Evolutionary conservation across 2,888 invertebrate genomes (phyloP).

Genomic region (Lepetodrilus schrolli): DNA sequence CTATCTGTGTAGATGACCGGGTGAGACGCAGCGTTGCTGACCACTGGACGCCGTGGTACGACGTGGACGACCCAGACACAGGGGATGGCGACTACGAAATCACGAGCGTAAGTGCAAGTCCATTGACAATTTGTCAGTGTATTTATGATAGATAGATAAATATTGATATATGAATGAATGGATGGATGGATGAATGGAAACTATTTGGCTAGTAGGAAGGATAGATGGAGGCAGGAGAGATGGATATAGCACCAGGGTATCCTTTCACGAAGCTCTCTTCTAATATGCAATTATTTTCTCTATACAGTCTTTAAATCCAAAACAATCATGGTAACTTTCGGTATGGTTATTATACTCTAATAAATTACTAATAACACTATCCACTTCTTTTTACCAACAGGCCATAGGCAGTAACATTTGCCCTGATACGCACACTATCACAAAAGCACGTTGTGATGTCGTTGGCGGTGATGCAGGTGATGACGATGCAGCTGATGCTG

Average conservation of each 20-base stretch:
- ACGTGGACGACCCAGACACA: not conserved
- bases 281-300: no score
- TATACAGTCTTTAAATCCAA: no score
- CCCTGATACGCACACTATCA: not conserved
- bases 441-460: not conserved
- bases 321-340: no score
- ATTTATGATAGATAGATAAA: no score
- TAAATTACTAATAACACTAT: not conserved
- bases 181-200: no score
- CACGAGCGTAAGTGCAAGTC: not conserved
- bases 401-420: not conserved
- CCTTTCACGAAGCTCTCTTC: no score
- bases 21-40: not conserved
- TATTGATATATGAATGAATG: no score
- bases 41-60: not conserved
- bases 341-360: no score
- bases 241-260: no score
- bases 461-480: not conserved
- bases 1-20: not conserved
- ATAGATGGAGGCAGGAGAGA: no score
- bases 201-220: no score
- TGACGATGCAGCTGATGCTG: not conserved
- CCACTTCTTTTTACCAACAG: not conserved
- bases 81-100: slow-evolving; percentile 6
- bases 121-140: no score